These are phyloP conservation scores for Calameuta filiformis DNA, from an alignment of 2,888 invertebrate species.

Conservation along the genomic window DNA sequence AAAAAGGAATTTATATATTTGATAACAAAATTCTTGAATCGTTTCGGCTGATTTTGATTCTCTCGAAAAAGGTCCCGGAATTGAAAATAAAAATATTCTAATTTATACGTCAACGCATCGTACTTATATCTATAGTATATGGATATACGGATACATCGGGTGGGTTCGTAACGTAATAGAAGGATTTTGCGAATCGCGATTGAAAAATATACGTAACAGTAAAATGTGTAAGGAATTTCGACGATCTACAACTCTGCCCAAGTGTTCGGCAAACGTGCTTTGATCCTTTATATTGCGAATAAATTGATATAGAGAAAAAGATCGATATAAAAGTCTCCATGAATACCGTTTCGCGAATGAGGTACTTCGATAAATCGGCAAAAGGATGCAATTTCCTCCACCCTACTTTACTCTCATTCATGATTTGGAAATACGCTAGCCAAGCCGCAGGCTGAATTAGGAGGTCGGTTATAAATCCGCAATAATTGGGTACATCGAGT, in stretches of 20 bases:
- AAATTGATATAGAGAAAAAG: background rate
- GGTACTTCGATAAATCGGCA: slow-evolving; percentile 19
- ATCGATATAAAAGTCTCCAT: background rate
- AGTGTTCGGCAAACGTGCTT: slow-evolving; percentile 42
- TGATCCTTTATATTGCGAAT: background rate
- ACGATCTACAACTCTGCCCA: slow-evolving; percentile 33
- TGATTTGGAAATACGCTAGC: slow-evolving; percentile 29
- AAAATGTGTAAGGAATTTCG: slow-evolving; percentile 4
- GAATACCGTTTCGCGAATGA: background rate
- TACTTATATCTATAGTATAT: background rate
- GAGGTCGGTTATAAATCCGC: slow-evolving; percentile 59
- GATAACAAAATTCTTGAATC: background rate
- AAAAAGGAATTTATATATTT: background rate
- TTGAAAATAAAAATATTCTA: slow-evolving; percentile 39
- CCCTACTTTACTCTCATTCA: background rate
- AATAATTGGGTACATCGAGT: slow-evolving; percentile 58
- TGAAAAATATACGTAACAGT: slow-evolving; percentile 32
- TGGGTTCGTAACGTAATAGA: background rate
- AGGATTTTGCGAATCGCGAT: slow-evolving; percentile 11
- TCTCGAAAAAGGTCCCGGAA: background rate
- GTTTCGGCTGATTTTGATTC: background rate
- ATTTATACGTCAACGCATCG: slow-evolving; percentile 43
- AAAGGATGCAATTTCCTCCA: slow-evolving; percentile 12
- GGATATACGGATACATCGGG: background rate
- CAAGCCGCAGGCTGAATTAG: slow-evolving; percentile 33